Evolutionary conservation across 1,140 invertebrate genomes (phyloP), one percentile per base, ranked within the genome.

Genomic region (Zaprionus africanus): DNA sequence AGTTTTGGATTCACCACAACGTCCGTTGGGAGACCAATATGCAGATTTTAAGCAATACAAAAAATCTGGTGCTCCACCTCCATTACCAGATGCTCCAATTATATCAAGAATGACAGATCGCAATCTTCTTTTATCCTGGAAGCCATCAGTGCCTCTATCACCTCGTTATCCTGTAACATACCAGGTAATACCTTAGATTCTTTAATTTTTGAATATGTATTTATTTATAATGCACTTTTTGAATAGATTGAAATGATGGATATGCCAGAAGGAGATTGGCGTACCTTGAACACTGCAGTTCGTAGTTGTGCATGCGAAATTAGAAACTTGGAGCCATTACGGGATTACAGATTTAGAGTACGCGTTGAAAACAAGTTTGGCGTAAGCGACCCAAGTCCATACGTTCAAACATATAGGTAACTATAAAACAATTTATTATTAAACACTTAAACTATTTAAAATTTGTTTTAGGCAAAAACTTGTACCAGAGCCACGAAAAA

Each of bases 361-460:
- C 95, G 98, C n/a, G 98, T 99, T 2, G 98, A 99, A 90, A 99
- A 99, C 92, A 97, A 98, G 92, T 98, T 97, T 88, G 98, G 98
- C n/a, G 95, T 99, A n/a, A 98, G 97, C 92, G 98, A 99, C 91
- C 98, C 98, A 0, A 98, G 97, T 34, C 97, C 97, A 6, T 97
- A 95, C 90, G 96, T 96, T 0, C 94, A 96, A 61, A 98, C 97
- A 0, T 96, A 96, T 82, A 94, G 91, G 91, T 91, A 46, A 67
- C 24, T 28, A 22, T 53, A 7, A 28, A 31, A 28, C 1, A 34
- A 26, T 13, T 31, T 28, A 60, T 38, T 3, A 7, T 22, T 34
- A 1, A 2, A 15, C 1, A 13, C 11, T 24, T 15, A 24, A 4
- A 26, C 4, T 4, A 41, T 43, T 57, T 1, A 5, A 51, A 7